Conservation (phyloP, 2,888 invertebrate species). For the Drosophila hawaiiensis region DNA sequence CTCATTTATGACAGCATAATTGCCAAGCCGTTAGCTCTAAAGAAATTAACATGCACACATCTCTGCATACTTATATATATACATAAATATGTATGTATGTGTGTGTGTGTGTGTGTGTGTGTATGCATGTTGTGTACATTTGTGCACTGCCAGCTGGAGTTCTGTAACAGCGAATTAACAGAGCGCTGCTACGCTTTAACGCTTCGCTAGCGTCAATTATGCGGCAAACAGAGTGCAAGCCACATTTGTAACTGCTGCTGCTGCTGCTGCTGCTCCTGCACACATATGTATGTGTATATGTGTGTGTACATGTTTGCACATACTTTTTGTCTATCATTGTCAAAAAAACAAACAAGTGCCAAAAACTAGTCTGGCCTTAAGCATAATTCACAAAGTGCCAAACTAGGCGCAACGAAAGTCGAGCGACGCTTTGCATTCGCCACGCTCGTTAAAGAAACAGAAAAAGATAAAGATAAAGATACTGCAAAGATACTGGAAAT, state of each 20-base stretch:
- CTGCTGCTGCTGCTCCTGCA: neutral
- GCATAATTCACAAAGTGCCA: constrained; percentile 36
- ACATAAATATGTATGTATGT: neutral
- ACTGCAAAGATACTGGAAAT: constrained; percentile 26
- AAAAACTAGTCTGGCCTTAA: constrained; percentile 37
- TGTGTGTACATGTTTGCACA: neutral
- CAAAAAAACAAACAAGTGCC: constrained; percentile 15
- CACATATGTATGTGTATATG: neutral
- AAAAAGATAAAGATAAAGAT: constrained; percentile 39
- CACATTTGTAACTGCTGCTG: constrained; percentile 8
- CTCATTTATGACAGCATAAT: constrained; percentile 72
- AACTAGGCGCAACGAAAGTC: constrained; percentile 64
- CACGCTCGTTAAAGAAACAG: constrained; percentile 51
- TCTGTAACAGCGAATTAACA: constrained; percentile 70
- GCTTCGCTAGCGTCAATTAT: constrained; percentile 74
- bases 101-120: neutral
- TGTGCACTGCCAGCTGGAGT: constrained; percentile 32
- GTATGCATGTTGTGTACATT: neutral
- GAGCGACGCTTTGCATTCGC: constrained; percentile 59
- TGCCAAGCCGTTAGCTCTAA: constrained; percentile 58
- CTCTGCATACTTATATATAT: neutral
- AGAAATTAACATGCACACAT: constrained; percentile 35
- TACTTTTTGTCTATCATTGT: neutral
- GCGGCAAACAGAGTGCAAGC: constrained; percentile 56
- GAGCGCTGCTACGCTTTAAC: constrained; percentile 70